phyloP scores from a whole-genome alignment of 2,888 invertebrate species.

The Troilus luridus region DNA sequence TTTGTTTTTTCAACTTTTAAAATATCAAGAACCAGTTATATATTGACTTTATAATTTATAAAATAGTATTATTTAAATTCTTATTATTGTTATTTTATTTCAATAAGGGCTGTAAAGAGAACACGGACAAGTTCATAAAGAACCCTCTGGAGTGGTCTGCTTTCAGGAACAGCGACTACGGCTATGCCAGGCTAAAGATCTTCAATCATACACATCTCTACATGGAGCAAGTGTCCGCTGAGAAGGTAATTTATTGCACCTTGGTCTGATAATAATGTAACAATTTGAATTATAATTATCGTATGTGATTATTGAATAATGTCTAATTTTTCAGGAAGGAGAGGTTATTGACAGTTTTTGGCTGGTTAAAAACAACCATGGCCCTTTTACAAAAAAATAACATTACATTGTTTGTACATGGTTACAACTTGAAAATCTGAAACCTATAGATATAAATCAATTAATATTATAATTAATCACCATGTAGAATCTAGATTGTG shows the following conservation, averaged over 20 bases:
- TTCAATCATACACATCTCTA: constrained; percentile 88
- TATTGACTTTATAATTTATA: no score
- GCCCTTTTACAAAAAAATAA: constrained; percentile 58
- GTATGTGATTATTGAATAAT: neutral
- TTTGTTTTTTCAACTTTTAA: neutral
- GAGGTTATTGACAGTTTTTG: constrained; percentile 66
- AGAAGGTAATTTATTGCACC: constrained; percentile 64
- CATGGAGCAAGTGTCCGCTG: constrained; percentile 82
- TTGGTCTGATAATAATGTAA: neutral
- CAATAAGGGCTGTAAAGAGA: constrained; percentile 83
- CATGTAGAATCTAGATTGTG: neutral
- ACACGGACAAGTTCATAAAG: constrained; percentile 81
- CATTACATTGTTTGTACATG: neutral
- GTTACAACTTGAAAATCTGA: neutral
- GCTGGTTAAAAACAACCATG: constrained; percentile 66
- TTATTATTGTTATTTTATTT: neutral
- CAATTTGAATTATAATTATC: neutral
- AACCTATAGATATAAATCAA: no score
- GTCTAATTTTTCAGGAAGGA: constrained; percentile 65
- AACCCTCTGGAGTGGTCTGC: constrained; percentile 84
- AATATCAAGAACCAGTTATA: no score
- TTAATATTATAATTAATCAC: no score
- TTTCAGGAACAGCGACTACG: constrained; percentile 89
- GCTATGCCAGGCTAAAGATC: constrained; percentile 87
- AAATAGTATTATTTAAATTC: neutral